phyloP scores from a whole-genome alignment of 1,140 invertebrate species.

The Drosophila subpulchrella region DNA sequence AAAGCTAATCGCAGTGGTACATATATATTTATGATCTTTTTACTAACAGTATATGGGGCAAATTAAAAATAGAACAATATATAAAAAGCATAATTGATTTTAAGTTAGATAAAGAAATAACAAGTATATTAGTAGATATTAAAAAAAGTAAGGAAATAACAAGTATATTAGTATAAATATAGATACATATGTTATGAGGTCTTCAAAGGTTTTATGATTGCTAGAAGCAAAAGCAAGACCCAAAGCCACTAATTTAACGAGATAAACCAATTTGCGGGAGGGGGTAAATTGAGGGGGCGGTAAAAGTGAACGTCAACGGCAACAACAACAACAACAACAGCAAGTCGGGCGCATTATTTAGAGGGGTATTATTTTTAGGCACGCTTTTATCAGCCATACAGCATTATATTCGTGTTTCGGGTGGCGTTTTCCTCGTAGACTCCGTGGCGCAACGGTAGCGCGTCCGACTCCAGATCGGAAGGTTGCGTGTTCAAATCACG shows the following conservation, averaged over 20 bases:
- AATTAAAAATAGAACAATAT: not conserved
- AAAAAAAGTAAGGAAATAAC: too few species aligned
- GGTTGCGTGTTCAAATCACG: slow-evolving; percentile 99
- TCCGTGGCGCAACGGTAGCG: slow-evolving; percentile 94
- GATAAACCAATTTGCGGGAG: slow-evolving; percentile 21
- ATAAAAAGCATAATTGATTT: not conserved
- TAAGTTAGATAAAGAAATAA: not conserved
- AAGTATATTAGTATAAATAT: too few species aligned
- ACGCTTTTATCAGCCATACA: slow-evolving; percentile 34
- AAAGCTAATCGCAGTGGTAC: not conserved
- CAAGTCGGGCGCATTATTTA: slow-evolving; percentile 30
- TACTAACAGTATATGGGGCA: not conserved
- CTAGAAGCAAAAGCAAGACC: slow-evolving; percentile 16
- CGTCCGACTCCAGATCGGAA: slow-evolving; percentile 99
- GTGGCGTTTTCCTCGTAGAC: slow-evolving; percentile 6
- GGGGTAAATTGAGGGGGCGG: not conserved
- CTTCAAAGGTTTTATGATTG: not conserved
- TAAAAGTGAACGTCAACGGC: slow-evolving; percentile 13
- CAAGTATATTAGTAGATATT: too few species aligned
- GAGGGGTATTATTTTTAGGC: slow-evolving; percentile 48
- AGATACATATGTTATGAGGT: not conserved
- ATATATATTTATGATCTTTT: not conserved
- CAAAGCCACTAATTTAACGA: slow-evolving; percentile 28
- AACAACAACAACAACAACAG: not conserved
- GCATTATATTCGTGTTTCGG: slow-evolving; percentile 6